Base-by-base conservation (phyloP, 92 coral and sea anemone genomes). In the Blastomussa wellsi region DNA sequence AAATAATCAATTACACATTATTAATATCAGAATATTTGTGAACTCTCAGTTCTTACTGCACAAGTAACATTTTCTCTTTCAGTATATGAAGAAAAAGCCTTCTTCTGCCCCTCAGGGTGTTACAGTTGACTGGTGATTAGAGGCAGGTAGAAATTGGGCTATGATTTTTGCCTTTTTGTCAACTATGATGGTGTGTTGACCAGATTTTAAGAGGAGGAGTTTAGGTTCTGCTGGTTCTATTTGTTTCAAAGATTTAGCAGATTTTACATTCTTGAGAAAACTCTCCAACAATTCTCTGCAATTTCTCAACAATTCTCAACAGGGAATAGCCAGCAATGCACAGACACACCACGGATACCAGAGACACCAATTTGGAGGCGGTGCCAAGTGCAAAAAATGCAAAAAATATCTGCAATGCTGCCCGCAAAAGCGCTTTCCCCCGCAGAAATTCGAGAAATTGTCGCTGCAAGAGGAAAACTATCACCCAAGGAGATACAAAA, bases 241-340 rank as follows among this genome's bases (percentile, higher is more conserved):
- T 83, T 76, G 60, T 36, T 84, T 53, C 77, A 88, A 88, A 60
- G 83, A 47, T 49, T 62, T 83, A 77, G 80, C 47, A 78, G 65
- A 88, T 48, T 73, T 76, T 32, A 83, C 79, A 79, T 88, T 88
- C 79, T 80, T 67, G 84, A 88, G 79, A 79, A 70, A 88, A 85
- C 91, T 88, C 74, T 77, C 44, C n/a, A n/a, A n/a, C n/a, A n/a
- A n/a, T n/a, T n/a, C n/a, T n/a, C n/a, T n/a, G n/a, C n/a, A n/a
- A n/a, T n/a, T n/a, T n/a, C n/a, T n/a, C n/a, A n/a, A n/a, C n/a
- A n/a, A n/a, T n/a, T n/a, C n/a, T n/a, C n/a, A n/a, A n/a, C n/a
- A n/a, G n/a, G n/a, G n/a, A n/a, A n/a, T n/a, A n/a, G n/a, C n/a
- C n/a, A n/a, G n/a, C n/a, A n/a, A n/a, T n/a, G n/a, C n/a, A n/a